Evolutionary conservation across 2,113 vertebrate species (phyloP).

Genomic region (Sebastes schlegelii): DNA sequence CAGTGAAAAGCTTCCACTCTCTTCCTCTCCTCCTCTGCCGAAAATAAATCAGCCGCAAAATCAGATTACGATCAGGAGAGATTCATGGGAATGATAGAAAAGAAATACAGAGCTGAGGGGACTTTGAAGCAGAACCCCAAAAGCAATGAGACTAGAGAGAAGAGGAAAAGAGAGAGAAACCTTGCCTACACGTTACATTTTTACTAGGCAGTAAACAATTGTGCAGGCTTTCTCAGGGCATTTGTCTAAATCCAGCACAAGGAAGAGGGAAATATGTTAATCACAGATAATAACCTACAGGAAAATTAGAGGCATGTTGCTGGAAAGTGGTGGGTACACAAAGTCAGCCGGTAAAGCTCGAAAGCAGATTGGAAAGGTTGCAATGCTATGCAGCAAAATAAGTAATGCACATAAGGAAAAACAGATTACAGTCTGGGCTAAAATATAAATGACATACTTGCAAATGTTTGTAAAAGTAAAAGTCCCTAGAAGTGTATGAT

Average conservation of each 20-base stretch:
- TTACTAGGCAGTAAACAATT: constrained; percentile 49
- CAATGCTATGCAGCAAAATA: neutral
- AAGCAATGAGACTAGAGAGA: constrained; percentile 46
- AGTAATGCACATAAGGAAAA: neutral
- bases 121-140: constrained; percentile 61
- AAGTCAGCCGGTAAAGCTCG: constrained; percentile 17
- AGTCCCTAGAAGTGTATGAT: too few species aligned
- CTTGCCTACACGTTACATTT: constrained; percentile 46
- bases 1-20: constrained; percentile 55
- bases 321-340: neutral
- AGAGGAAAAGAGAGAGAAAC: constrained; percentile 20
- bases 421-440: neutral
- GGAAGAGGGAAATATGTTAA: constrained; percentile 47
- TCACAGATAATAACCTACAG: constrained; percentile 35
- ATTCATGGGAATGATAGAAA: constrained; percentile 66
- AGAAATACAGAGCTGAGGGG: constrained; percentile 49
- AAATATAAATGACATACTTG: neutral
- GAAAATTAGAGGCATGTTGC: constrained; percentile 15
- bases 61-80: constrained; percentile 73
- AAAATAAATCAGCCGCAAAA: constrained; percentile 68
- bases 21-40: constrained; percentile 45
- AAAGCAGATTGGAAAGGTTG: constrained; percentile 23
- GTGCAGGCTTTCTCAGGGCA: constrained; percentile 26
- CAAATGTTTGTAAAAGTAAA: too few species aligned
- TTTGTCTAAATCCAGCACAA: constrained; percentile 54